phyloP scores from a whole-genome alignment of 2,113 vertebrate genomes.

The Grammomys dolichurus region DNA sequence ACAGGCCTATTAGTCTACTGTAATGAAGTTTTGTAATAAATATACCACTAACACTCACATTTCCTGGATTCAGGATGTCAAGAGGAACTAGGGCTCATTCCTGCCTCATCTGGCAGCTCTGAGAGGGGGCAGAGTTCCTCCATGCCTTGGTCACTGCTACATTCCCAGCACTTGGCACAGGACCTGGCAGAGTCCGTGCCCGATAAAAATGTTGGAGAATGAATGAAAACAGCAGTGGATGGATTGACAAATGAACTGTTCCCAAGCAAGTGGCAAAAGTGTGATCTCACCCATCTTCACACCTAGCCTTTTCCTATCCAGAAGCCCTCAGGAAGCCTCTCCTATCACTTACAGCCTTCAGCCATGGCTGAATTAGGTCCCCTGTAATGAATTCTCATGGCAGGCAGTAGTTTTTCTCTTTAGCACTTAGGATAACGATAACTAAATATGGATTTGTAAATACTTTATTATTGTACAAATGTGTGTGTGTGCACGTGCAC shows the following conservation, averaged over 20 bases:
- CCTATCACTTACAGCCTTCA: background rate
- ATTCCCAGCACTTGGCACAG: slow-evolving; percentile 53
- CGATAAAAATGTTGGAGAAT: slow-evolving; percentile 38
- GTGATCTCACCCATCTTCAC: slow-evolving; percentile 39
- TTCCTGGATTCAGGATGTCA: slow-evolving; percentile 63
- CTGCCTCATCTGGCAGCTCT: slow-evolving; percentile 41
- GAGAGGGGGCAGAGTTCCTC: slow-evolving; percentile 5
- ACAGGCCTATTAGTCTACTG: slow-evolving; percentile 39
- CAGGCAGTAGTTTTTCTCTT: background rate
- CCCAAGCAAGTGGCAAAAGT: slow-evolving; percentile 33
- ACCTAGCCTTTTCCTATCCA: slow-evolving; percentile 44
- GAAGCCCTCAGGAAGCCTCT: slow-evolving; percentile 58
- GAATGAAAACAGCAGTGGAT: slow-evolving; percentile 63
- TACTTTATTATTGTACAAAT: too few relatives aligned
- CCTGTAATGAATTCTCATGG: background rate
- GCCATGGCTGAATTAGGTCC: slow-evolving; percentile 21
- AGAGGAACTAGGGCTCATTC: slow-evolving; percentile 50
- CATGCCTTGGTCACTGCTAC: slow-evolving; percentile 26
- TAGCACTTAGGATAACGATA: background rate
- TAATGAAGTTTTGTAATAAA: slow-evolving; percentile 65
- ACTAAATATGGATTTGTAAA: slow-evolving; percentile 18
- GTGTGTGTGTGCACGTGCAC: too few relatives aligned
- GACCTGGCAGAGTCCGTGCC: background rate
- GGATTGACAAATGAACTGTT: slow-evolving; percentile 66
- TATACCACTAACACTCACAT: slow-evolving; percentile 10